Base-by-base conservation (phyloP, 2,888 invertebrate genomes). In the Cynaeus angustus region DNA sequence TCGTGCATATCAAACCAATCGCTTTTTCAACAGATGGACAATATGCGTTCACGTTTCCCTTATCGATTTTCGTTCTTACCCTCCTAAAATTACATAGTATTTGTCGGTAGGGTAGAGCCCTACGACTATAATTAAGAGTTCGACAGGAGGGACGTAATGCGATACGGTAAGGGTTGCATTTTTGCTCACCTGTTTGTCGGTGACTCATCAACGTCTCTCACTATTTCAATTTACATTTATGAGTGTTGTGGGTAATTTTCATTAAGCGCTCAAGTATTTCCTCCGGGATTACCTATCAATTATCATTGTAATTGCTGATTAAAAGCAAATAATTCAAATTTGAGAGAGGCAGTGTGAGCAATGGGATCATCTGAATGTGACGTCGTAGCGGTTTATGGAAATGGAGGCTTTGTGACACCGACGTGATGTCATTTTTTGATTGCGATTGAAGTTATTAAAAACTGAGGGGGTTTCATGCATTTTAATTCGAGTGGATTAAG, bases 31-130 rank as follows among this genome's bases (percentile, higher is more conserved):
- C 50, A 50, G 50, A 50, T 50, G 50, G 46, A 46, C 46, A 74
- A 72, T 71, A 64, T 71, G 74, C 73, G 2, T 46, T 46, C 46
- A 16, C 41, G 41, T 41, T 41, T 12, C 46, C 26, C 8, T 30
- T 28, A 74, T 74, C 72, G 74, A 74, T 74, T 74, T 70, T 70
- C 66, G 48, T 65, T 33, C 33, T 46, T 9, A 14, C 61, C 61
- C 61, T 43, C 21, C 13, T 45, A 59, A 50, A 61, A 48, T 61
- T 50, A 38, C 61, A 13, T 10, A 1, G 33, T 50, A 33, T 59
- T 33, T 46, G 59, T 45, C 13, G 28, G 45, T 10, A 43, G 45
- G 37, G 30, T 10, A 30, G 21, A 8, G 9, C 50, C 10, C 30
- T 26, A 10, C 21, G 16, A 16, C 43, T 58, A 58, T 48, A 61